Evolutionary conservation across 2,113 vertebrate genomes (phyloP), one percentile per base, ranked within the genome.

Genomic region (Telmatochromis brachygnathus): DNA sequence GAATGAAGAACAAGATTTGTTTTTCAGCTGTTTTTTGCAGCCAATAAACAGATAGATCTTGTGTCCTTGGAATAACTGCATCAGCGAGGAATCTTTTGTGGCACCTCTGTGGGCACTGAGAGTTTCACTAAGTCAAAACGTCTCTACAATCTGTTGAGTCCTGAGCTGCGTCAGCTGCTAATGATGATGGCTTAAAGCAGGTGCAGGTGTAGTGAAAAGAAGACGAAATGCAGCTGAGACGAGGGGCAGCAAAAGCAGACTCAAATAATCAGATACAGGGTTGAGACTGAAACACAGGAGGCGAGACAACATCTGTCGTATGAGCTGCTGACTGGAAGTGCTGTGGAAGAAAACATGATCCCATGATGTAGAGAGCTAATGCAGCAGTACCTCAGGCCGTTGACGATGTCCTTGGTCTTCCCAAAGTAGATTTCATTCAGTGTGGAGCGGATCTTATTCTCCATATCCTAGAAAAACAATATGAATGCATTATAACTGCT

Each of bases 371-470:
- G 56, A 87, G 49, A 33, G 5, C 17, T 77, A 19, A 23, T 49
- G 23, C 28, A 5, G 26, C 4, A 92, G 84, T 98, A 99, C 99
- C 99, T 99, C 94, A 99, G 97, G 89, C 98, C 98, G 9, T 99
- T 99, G 88, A 99, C 98, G 9, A 99, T 99, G 95, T 99, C 99
- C 97, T 99, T 99, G 88, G 99, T 99, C 94, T 99, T 99, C 75
- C 98, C 98, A 93, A 99, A 99, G 96, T 99, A 99, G 95, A 99
- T 99, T 96, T 99, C 98, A 19, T 99, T 99, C 96, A 99, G 97
- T 26, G 99, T 99, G 97, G 98, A 99, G 95, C 98, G 97, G 96
- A 99, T 99, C 97, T 99, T 99, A 94, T 99, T 99, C 96, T 99
- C 99, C 99, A 99, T 99, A 86, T 99, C 99, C 99, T 99, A 89